These are phyloP conservation scores for Lasioglossum albipes DNA, from an alignment of 1,140 invertebrate species.

Conservation along the genomic window DNA sequence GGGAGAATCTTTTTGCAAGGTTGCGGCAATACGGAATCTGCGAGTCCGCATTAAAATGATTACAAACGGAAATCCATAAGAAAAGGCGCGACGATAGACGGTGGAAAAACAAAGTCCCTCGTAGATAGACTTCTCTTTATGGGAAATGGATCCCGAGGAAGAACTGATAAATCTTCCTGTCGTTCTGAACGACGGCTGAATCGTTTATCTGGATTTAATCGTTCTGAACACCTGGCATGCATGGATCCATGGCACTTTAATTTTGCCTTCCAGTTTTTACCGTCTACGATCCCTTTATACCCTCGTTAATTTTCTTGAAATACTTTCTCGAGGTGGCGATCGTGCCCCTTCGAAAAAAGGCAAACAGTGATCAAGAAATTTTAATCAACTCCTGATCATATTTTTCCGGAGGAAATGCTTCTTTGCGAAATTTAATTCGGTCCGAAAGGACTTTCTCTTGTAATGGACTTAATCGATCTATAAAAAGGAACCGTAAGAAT, in stretches of 20 bases:
- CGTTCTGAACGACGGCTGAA: conserved; percentile 55
- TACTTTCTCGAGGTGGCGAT: background rate
- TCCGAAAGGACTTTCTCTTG: too few relatives aligned
- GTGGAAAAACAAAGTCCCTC: background rate
- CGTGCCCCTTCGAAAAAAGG: too few relatives aligned
- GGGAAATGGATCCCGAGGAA: conserved; percentile 51
- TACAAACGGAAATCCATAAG: conserved; percentile 5
- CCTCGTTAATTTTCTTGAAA: conserved; percentile 3
- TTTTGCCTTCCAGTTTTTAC: conserved; percentile 48
- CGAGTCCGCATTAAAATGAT: background rate
- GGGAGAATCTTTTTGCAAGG: too few relatives aligned
- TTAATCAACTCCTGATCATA: too few relatives aligned
- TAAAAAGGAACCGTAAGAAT: too few relatives aligned
- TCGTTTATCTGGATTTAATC: conserved; percentile 66
- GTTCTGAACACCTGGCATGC: conserved; percentile 59
- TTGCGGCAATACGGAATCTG: background rate
- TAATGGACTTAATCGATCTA: too few relatives aligned
- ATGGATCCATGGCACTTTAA: conserved; percentile 56
- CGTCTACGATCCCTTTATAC: conserved; percentile 36
- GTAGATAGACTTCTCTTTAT: conserved; percentile 57
- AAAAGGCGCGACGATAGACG: conserved; percentile 12
- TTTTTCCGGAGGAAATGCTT: too few relatives aligned
- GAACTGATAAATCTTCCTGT: conserved; percentile 64
- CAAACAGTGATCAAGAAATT: too few relatives aligned
- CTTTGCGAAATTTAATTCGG: background rate